Evolutionary conservation across 2,797 vertebrate genomes (phyloP), one percentile per base, ranked within the genome.

Genomic region (Artibeus jamaicensis): DNA sequence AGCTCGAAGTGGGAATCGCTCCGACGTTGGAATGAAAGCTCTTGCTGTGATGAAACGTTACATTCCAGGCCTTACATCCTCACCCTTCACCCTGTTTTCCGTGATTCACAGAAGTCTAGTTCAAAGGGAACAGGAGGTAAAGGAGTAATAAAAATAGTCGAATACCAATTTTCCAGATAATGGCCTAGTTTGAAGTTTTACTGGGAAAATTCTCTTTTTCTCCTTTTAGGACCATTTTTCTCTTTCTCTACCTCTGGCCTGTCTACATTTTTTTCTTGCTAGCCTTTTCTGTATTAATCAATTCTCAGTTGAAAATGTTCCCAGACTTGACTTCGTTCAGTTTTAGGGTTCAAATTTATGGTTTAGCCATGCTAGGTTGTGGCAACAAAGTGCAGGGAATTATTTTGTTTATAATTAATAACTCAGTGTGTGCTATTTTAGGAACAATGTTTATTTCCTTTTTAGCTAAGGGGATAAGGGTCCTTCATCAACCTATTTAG

Each of bases 111-210:
- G 89, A 65, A 73, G 37, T 67, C 59, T 89, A 29, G 26, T 37
- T 86, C 62, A 68, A 32, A 86, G 62, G 39, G 48, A 93, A 46
- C 22, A 55, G 46, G 9, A 68, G 32, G 67, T 21, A 65, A 39
- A 67, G 5, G 74, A 71, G 65, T 34, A 34, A 24, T 39, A 94
- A 88, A 88, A 90, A 88, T 53, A 87, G 50, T 55, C 32, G 57
- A 78, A 78, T 42, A 15, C 76, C 73, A 73, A 5, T 46, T 92
- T 96, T 86, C 68, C 73, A 71, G 48, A 57, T 50, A 79, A 79
- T 87, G 71, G n/a, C 89, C 86, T 67, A 42, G 5, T 93, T 86
- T 81, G 87, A 95, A 78, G 29, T 79, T 84, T 76, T 70, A 19
- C 32, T 92, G 50, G 6, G 37, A 89, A 93, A 71, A 68, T 50